phyloP scores from a whole-genome alignment of 1,140 invertebrate species.

The Frieseomelitta varia region DNA sequence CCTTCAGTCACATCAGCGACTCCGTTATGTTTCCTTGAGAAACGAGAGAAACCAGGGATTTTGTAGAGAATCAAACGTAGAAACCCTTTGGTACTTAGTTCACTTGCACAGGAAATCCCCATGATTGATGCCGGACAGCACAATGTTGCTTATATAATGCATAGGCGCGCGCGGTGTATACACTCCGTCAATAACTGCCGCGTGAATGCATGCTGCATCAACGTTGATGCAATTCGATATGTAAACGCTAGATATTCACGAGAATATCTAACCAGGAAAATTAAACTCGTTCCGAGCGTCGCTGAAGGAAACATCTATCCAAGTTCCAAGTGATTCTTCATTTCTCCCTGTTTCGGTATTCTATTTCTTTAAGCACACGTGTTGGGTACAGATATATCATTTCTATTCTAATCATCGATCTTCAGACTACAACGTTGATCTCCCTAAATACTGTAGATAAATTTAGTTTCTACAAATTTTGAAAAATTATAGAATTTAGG shows the following conservation, averaged over 20 bases:
- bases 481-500: too few relatives aligned
- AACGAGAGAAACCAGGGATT: neutral
- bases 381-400: too few relatives aligned
- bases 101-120: constrained; percentile 57
- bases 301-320: constrained; percentile 10
- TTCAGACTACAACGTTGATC: too few relatives aligned
- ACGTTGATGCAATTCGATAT: constrained; percentile 54
- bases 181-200: constrained; percentile 45
- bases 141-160: constrained; percentile 55
- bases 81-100: constrained; percentile 19
- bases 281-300: constrained; percentile 7
- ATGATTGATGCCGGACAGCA: constrained; percentile 59
- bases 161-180: constrained; percentile 44
- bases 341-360: too few relatives aligned
- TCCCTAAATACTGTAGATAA: too few relatives aligned
- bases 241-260: constrained; percentile 39
- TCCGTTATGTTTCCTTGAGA: neutral
- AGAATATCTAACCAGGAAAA: neutral
- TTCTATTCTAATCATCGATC: too few relatives aligned
- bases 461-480: too few relatives aligned
- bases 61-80: neutral
- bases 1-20: too few relatives aligned
- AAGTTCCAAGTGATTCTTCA: too few relatives aligned
- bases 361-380: too few relatives aligned
- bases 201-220: constrained; percentile 52